A percentile compares a stretch with the other conserved stretches of the same genome.
phyloP scores from a whole-genome alignment of 2,888 invertebrate species.

The Hydraecia micacea region DNA sequence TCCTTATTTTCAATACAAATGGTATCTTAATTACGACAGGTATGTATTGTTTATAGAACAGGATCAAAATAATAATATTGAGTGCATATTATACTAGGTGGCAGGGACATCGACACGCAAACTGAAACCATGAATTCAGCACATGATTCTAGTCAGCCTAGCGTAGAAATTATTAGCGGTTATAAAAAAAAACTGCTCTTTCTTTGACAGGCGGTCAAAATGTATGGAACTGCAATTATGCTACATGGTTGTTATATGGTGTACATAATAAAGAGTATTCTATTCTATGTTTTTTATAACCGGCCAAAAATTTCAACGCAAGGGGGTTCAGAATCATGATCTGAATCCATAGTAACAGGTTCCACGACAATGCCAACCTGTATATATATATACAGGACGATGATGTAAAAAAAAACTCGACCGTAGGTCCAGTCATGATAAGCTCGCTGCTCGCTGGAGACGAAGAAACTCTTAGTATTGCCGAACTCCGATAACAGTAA shows the following conservation, averaged over 20 bases:
- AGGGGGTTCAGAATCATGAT: too few relatives aligned
- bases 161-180: too few relatives aligned
- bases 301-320: neutral
- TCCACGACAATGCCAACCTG: neutral
- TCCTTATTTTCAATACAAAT: conserved; percentile 40
- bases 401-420: neutral
- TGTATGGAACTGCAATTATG: too few relatives aligned
- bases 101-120: neutral
- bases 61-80: conserved; percentile 20
- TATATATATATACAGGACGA: too few relatives aligned
- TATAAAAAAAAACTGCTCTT: too few relatives aligned
- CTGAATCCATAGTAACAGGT: neutral
- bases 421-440: neutral
- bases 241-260: too few relatives aligned
- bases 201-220: too few relatives aligned
- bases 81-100: neutral
- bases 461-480: neutral
- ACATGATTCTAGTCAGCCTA: too few relatives aligned
- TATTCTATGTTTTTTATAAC: neutral
- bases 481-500: neutral
- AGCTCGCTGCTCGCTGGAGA: neutral
- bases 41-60: conserved; percentile 6
- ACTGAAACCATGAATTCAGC: neutral
- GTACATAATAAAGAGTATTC: too few relatives aligned
- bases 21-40: conserved; percentile 23